Evolutionary conservation across 2,888 invertebrate species (phyloP).

Genomic region (Metopia argyrocephala): DNA sequence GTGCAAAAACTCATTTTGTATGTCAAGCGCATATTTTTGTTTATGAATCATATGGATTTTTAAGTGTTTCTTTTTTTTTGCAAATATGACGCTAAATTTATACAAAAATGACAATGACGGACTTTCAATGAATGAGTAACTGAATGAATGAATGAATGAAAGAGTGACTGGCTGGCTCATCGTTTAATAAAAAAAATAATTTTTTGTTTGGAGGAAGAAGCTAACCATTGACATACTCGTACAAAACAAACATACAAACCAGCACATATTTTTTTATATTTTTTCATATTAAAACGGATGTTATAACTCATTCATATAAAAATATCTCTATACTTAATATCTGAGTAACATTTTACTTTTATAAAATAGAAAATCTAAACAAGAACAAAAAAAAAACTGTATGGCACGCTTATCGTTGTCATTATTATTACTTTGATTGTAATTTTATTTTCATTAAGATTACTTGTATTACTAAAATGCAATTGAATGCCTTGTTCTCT

Average conservation of each 20-base stretch:
- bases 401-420: constrained; percentile 42
- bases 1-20: constrained; percentile 42
- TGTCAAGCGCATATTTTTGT: constrained; percentile 48
- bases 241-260: too few species aligned
- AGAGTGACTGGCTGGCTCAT: constrained; percentile 13
- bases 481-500: constrained; percentile 22
- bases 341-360: too few species aligned
- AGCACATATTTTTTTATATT: not conserved
- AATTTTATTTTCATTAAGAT: too few species aligned
- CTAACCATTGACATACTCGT: not conserved
- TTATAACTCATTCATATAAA: too few species aligned
- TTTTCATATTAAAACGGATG: too few species aligned
- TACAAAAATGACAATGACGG: constrained; percentile 27
- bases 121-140: not conserved
- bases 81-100: constrained; percentile 41
- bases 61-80: not conserved
- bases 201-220: not conserved
- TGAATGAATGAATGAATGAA: constrained; percentile 23
- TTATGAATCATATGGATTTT: constrained; percentile 33
- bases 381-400: constrained; percentile 6
- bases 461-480: constrained; percentile 21
- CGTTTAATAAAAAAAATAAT: constrained; percentile 15
- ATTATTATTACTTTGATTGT: not conserved
- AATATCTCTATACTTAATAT: too few species aligned
- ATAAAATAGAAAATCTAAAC: not conserved